phyloP scores from a whole-genome alignment of 2,888 invertebrate species.

The Drosophila differens region DNA sequence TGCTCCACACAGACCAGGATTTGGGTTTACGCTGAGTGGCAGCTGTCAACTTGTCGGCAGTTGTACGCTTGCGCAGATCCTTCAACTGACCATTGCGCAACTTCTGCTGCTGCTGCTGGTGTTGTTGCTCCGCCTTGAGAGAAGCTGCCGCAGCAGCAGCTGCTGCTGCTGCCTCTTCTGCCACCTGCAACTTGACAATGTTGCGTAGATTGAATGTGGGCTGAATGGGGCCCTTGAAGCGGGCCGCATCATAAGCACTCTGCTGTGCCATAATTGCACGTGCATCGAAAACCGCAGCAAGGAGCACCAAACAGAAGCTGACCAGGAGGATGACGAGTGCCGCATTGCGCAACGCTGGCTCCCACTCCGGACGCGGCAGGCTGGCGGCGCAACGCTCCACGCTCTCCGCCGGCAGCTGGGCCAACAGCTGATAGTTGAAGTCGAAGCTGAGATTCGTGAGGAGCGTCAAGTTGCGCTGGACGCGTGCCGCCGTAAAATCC shows the following conservation, averaged over 20 bases:
- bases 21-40: slow-evolving; percentile 47
- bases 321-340: slow-evolving; percentile 87
- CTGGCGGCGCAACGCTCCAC: slow-evolving; percentile 89
- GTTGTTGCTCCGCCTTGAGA: slow-evolving; percentile 32
- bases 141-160: slow-evolving; percentile 34
- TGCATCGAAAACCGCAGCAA: slow-evolving; percentile 90
- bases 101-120: slow-evolving; percentile 38
- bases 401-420: slow-evolving; percentile 88
- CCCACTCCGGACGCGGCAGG: slow-evolving; percentile 92
- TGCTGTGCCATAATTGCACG: slow-evolving; percentile 88
- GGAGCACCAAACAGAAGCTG: slow-evolving; percentile 88
- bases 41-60: slow-evolving; percentile 17
- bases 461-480: slow-evolving; percentile 88
- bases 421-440: slow-evolving; percentile 90
- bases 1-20: slow-evolving; percentile 70
- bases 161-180: slow-evolving; percentile 50
- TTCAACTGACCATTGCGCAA: slow-evolving; percentile 47
- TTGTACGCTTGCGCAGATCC: slow-evolving; percentile 61
- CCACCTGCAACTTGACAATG: slow-evolving; percentile 74
- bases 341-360: slow-evolving; percentile 89
- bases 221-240: slow-evolving; percentile 86
- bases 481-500: slow-evolving; percentile 92
- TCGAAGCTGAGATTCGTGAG: slow-evolving; percentile 87
- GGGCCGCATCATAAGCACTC: slow-evolving; percentile 84
- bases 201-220: slow-evolving; percentile 88